phyloP scores from a whole-genome alignment of 2,797 vertebrate species.

The Hydrolagus colliei region DNA sequence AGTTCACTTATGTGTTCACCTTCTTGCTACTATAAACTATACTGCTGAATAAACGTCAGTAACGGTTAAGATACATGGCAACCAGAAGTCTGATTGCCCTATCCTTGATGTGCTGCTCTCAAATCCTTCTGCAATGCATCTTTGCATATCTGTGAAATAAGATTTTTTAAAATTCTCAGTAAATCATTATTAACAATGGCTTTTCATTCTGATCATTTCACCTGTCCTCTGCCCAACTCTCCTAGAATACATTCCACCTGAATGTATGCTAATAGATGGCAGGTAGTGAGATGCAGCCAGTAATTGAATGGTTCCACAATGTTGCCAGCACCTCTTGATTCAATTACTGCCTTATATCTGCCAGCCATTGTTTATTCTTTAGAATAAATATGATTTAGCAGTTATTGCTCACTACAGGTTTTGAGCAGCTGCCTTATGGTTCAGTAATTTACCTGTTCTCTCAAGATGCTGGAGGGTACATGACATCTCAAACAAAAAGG shows the following conservation, averaged over 20 bases:
- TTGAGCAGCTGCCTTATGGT: too few species aligned
- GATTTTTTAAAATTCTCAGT: background rate
- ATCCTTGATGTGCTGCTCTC: background rate
- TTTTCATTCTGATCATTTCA: constrained; percentile 2
- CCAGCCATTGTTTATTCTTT: background rate
- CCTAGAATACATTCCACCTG: too few species aligned
- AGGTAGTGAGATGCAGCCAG: background rate
- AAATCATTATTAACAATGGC: background rate
- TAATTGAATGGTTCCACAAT: background rate
- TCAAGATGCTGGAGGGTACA: too few species aligned
- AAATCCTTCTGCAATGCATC: background rate
- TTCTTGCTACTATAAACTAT: background rate
- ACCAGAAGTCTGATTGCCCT: background rate
- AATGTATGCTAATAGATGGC: background rate
- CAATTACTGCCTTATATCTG: background rate
- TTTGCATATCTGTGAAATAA: background rate
- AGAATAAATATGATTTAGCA: background rate
- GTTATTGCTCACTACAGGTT: background rate
- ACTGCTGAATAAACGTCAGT: background rate
- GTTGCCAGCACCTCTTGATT: background rate
- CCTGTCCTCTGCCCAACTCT: background rate
- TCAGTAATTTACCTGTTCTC: too few species aligned
- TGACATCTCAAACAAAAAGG: too few species aligned
- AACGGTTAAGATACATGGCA: background rate
- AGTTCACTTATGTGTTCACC: background rate